Percentiles rank a stretch among this genome's conserved stretches.
Conservation (phyloP, 1,140 invertebrate genomes). For the Zaprionus vittiger region DNA sequence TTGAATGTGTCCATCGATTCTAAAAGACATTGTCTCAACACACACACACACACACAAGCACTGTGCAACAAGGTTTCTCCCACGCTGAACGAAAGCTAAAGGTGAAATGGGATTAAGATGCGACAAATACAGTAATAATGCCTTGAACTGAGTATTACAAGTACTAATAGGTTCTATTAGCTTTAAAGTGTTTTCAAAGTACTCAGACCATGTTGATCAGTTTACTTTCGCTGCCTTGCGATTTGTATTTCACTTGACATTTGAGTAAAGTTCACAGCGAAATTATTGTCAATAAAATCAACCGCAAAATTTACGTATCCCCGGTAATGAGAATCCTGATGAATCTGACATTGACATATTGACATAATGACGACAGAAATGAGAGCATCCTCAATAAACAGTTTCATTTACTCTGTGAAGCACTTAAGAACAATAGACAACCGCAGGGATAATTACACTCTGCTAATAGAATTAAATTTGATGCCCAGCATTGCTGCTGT, state of each 20-base stretch:
- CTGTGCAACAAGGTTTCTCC: neutral
- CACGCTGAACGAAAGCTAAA: neutral
- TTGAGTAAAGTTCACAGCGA: conserved; percentile 34
- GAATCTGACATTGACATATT: conserved; percentile 26
- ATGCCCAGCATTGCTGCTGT: conserved; percentile 17
- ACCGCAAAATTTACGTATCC: neutral
- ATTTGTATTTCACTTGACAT: conserved; percentile 31
- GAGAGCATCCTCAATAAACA: conserved; percentile 8
- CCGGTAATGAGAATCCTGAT: conserved; percentile 10
- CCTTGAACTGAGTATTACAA: neutral
- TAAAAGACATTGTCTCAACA: conserved; percentile 31
- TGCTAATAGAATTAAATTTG: conserved; percentile 29
- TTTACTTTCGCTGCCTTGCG: conserved; percentile 4
- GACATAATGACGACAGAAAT: conserved; percentile 13
- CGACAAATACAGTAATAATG: neutral
- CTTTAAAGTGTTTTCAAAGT: neutral
- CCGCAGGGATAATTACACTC: conserved; percentile 10
- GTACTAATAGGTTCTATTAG: neutral
- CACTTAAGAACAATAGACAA: conserved; percentile 28
- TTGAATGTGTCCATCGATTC: conserved; percentile 69
- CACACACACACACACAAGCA: conserved; percentile 4
- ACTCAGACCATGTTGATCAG: neutral
- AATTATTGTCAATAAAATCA: conserved; percentile 19
- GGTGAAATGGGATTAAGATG: neutral
- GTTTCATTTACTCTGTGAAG: neutral